These are phyloP conservation scores for Oxytorus armatus DNA, from an alignment of 2,888 invertebrate species.

Conservation along the genomic window DNA sequence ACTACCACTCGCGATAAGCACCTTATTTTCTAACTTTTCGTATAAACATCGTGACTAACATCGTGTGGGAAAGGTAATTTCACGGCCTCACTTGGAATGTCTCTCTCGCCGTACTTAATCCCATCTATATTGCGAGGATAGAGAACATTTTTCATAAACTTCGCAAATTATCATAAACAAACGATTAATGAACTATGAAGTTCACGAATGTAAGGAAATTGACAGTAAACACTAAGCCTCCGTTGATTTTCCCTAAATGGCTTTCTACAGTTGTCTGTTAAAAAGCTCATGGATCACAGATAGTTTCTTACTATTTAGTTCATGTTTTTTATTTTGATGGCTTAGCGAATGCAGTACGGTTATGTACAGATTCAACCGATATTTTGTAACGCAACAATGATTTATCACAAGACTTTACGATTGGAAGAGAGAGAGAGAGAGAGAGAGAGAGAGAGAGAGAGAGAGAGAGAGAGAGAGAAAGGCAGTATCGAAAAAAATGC, in stretches of 20 bases:
- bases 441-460: too few species aligned
- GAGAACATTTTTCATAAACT: neutral
- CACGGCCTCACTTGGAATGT: neutral
- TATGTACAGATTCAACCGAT: slow-evolving; percentile 42
- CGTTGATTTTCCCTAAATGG: neutral
- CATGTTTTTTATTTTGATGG: neutral
- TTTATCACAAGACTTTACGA: slow-evolving; percentile 40
- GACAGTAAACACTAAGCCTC: neutral
- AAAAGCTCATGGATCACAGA: neutral
- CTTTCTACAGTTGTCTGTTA: neutral
- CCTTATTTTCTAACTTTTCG: slow-evolving; percentile 7
- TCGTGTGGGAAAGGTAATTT: neutral
- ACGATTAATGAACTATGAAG: neutral
- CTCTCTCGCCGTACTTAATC: neutral
- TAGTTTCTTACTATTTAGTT: neutral
- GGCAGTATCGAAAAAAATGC: neutral
- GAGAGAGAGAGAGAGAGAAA: slow-evolving; percentile 2
- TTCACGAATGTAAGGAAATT: neutral
- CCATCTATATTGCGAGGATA: neutral
- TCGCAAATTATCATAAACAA: slow-evolving; percentile 9
- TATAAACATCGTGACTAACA: neutral
- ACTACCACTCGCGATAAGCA: slow-evolving; percentile 8
- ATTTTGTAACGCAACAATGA: slow-evolving; percentile 32
- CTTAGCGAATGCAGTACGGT: neutral
- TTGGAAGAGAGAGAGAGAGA: neutral